These are phyloP conservation scores for Tokudaia tokunoshimensis DNA, from an alignment of 2,797 vertebrate genomes.

Conservation along the genomic window DNA sequence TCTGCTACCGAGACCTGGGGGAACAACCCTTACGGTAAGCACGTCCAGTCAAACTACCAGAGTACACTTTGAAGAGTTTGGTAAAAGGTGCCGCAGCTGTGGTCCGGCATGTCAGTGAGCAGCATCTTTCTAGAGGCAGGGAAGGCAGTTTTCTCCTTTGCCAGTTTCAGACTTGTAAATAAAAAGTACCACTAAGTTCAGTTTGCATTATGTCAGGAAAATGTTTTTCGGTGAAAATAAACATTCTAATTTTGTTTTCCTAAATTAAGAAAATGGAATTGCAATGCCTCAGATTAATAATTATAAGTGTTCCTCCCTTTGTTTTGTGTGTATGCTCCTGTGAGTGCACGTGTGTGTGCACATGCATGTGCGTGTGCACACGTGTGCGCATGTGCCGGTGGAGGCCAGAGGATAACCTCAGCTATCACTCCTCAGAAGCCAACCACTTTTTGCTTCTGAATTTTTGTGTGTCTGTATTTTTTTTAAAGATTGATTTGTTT, in stretches of 20 bases:
- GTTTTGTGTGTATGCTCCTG: not conserved
- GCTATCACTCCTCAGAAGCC: not conserved
- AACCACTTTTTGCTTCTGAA: not conserved
- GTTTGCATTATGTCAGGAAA: constrained; percentile 22
- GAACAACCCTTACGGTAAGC: not conserved
- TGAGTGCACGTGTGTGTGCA: not conserved
- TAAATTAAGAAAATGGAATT: constrained; percentile 55
- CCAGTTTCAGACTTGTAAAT: not conserved
- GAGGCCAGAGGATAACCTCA: too few relatives aligned
- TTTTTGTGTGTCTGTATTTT: not conserved
- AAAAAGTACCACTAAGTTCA: constrained; percentile 54
- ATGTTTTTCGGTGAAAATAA: not conserved
- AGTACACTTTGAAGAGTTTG: not conserved
- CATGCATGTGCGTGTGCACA: rapidly evolving
- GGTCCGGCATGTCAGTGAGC: not conserved
- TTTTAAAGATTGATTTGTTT: too few relatives aligned
- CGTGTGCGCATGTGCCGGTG: not conserved
- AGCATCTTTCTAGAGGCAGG: not conserved
- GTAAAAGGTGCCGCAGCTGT: not conserved
- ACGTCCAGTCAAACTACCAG: constrained; percentile 43
- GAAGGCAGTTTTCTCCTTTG: not conserved
- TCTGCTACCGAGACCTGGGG: not conserved
- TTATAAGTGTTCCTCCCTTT: constrained; percentile 9
- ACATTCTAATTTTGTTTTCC: constrained; percentile 47
- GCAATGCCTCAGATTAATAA: not conserved